Base-by-base conservation (phyloP, 2,888 invertebrate species). In the Colletes collaris region DNA sequence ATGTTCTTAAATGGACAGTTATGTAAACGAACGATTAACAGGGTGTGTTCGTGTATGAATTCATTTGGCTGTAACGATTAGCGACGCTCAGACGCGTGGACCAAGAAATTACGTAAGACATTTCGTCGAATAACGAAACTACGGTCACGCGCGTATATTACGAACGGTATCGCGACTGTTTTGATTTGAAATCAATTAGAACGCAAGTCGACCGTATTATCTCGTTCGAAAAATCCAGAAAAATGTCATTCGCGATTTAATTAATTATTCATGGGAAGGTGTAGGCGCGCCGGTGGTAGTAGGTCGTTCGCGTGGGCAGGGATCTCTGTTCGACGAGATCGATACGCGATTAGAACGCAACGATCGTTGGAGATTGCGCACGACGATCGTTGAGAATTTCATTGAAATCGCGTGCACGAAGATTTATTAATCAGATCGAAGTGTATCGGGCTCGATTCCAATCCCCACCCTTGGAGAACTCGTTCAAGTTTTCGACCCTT, bases 201-300 rank as follows among this genome's bases (percentile, higher is more conserved):
- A 58, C 56, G 53, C 58, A 46, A 44, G 19, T 27, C 56, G 53
- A 60, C 10, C 40, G 67, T 40, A 50, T 35, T 59, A 68, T 71
- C 62, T 60, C 27, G 46, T 27, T 40, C 44, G 62, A 68, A 72
- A 85, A 81, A 70, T 72, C 67, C 49, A 81, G 76, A 83, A 84
- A 88, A 85, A 84, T 82, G 79, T 65, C 71, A 85, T 85, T 83
- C 81, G 60, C 78, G 74, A 78, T 83, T 82, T 84, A 87, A 89
- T 89, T 86, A 88, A 88, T 72, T 87, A 90, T 90, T 88, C 84
- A 90, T 89, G 87, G 87, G 58, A 67, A 71, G 66, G 49, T 75
- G 90, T 89, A 83, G 86, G 88, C 77, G 86, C 72, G 79, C 71
- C 49, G 59, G 63, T 74, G 77, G 83, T 87, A 87, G 88, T 87